Evolutionary conservation across 2,113 vertebrate species (phyloP).

Genomic region (Pteronura brasiliensis): DNA sequence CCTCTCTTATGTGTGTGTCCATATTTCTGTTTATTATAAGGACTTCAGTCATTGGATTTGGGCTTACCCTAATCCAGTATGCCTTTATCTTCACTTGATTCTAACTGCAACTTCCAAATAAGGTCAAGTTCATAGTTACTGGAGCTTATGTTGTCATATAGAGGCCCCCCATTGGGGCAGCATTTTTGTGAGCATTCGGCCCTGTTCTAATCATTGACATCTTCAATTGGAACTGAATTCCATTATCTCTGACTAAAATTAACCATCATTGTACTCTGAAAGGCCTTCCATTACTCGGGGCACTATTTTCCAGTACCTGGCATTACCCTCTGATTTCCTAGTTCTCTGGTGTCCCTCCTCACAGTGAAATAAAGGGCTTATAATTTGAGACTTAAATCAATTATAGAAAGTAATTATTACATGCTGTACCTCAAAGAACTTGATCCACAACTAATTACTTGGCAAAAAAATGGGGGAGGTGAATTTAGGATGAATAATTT

Average conservation of each 20-base stretch:
- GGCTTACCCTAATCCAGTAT: neutral
- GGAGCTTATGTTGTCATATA: neutral
- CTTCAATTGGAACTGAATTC: neutral
- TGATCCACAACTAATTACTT: neutral
- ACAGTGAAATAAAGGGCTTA: neutral
- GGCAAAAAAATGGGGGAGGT: neutral
- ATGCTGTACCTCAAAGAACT: neutral
- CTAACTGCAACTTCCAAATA: neutral
- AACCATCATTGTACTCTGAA: neutral
- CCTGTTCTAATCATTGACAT: neutral
- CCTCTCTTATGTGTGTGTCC: neutral
- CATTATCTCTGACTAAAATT: neutral
- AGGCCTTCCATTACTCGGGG: neutral
- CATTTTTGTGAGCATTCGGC: neutral
- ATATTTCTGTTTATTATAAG: neutral
- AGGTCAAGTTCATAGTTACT: neutral
- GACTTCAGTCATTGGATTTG: neutral
- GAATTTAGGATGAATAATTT: neutral
- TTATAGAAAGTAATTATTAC: constrained; percentile 1
- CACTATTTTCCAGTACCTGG: neutral
- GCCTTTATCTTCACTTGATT: neutral
- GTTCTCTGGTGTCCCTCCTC: neutral
- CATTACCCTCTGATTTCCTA: neutral
- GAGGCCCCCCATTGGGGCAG: neutral
- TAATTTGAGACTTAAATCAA: neutral